Conservation (phyloP, 2,888 invertebrate genomes). For the Ceramica pisi region DNA sequence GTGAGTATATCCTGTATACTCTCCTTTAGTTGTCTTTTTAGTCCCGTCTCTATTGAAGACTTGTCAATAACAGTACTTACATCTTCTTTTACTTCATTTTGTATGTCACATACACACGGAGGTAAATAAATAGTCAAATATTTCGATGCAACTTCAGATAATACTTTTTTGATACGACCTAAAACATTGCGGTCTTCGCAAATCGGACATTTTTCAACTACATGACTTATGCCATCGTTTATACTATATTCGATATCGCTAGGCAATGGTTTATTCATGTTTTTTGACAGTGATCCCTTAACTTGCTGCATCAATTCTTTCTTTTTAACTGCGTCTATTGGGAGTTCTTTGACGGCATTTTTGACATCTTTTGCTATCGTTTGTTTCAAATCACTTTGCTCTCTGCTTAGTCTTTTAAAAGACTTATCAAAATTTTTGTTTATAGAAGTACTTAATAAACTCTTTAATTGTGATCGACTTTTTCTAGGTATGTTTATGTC, state of each 20-base stretch:
- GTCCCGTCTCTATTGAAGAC: slow-evolving; percentile 6
- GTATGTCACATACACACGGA: slow-evolving; percentile 38
- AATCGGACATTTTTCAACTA: slow-evolving; percentile 33
- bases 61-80: slow-evolving; percentile 37
- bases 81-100: slow-evolving; percentile 22
- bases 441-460: not conserved
- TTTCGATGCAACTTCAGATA: slow-evolving; percentile 24
- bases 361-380: slow-evolving; percentile 21
- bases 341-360: slow-evolving; percentile 11
- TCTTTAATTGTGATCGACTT: slow-evolving; percentile 11
- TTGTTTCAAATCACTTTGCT: slow-evolving; percentile 15
- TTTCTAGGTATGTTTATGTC: slow-evolving; percentile 3
- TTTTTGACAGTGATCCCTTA: slow-evolving; percentile 9
- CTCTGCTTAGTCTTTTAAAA: not conserved
- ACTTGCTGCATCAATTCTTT: slow-evolving; percentile 24
- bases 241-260: slow-evolving; percentile 22
- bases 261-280: slow-evolving; percentile 36
- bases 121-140: slow-evolving; percentile 28
- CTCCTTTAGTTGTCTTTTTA: slow-evolving; percentile 24
- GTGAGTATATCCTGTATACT: slow-evolving; percentile 35
- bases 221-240: slow-evolving; percentile 23
- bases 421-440: slow-evolving; percentile 10
- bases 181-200: slow-evolving; percentile 7
- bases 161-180: slow-evolving; percentile 24
- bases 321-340: slow-evolving; percentile 10